These are phyloP conservation scores for Symphodus melops DNA, from an alignment of 2,113 vertebrate species.

Conservation along the genomic window DNA sequence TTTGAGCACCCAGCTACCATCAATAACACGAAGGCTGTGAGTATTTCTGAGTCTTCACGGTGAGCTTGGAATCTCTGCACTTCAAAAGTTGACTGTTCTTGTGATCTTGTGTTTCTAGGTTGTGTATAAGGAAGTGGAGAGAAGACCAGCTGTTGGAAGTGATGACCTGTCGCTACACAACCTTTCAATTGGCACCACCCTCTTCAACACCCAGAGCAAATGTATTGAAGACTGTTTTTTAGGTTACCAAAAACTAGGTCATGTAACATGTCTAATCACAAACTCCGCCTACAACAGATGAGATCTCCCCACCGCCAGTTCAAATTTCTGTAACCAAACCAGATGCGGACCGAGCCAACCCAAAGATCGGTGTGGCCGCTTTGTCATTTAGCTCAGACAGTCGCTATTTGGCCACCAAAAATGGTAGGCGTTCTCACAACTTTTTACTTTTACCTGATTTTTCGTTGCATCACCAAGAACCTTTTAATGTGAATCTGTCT, in stretches of 20 bases:
- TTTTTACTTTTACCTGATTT: neutral
- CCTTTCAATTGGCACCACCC: conserved; percentile 72
- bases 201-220: conserved; percentile 89
- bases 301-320: conserved; percentile 84
- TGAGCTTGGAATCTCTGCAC: neutral
- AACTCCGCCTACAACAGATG: conserved; percentile 82
- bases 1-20: conserved; percentile 88
- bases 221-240: conserved; percentile 80
- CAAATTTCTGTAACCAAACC: conserved; percentile 89
- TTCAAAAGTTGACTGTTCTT: neutral
- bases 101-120: conserved; percentile 83
- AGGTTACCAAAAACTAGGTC: neutral
- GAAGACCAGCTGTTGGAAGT: conserved; percentile 73
- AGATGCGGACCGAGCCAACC: conserved; percentile 91
- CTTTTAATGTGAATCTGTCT: conserved; percentile 17
- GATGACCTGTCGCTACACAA: conserved; percentile 84
- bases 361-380: conserved; percentile 90
- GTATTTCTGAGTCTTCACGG: conserved; percentile 55
- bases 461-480: no score
- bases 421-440: conserved; percentile 79
- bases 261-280: conserved; percentile 2
- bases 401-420: conserved; percentile 93
- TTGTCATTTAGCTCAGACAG: conserved; percentile 94
- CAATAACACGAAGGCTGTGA: conserved; percentile 85
- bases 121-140: conserved; percentile 93